Evolutionary conservation across 1,140 invertebrate genomes (phyloP), one percentile per base, ranked within the genome.

Genomic region (Bombus superbus): DNA sequence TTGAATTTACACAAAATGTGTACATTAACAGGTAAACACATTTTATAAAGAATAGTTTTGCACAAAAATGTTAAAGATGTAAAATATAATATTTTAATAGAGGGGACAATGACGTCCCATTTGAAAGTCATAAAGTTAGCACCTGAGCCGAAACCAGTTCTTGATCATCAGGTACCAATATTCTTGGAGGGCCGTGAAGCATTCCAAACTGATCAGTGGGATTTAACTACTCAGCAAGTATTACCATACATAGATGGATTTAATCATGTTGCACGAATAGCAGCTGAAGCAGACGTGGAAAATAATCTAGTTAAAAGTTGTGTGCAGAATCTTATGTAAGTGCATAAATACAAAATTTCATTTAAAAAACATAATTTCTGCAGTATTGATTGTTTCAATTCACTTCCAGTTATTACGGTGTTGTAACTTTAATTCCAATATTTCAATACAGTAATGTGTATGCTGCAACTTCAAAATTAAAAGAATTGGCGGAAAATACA

Each of bases 371-470:
- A 38, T 15, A 44, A 53, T 64, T 77, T 28, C 3, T 35, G 11
- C 1, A 69, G 40, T 40, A 81, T 72, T 53, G 10, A 22, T 68
- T 53, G 6, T 81, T 40, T 42, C 15, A 32, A 69, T 77, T 22
- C 42, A n/a, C 85, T 94, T 95, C 44, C 88, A 97, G 97, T 69
- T 97, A 97, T 94, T 97, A 97, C 90, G 96, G 97, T 91, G 97
- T 98, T 6, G 97, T 97, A 25, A 96, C 97, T 32, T 94, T 99
- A 42, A 97, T 99, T 77, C 98, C 98, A 15, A 97, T 99, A 89
- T 97, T 99, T 90, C 98, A 98, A 94, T 99, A 99, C 94, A 97
- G 98, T 86, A 99, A 99, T 94, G 97, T 99, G 86, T 99, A 99
- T 94, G 97, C 98, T 75, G 97, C 97, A 22, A 99, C 98, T 8